Evolutionary conservation across 2,888 invertebrate genomes (phyloP), one percentile per base, ranked within the genome.

Genomic region (Prosapia bicincta): DNA sequence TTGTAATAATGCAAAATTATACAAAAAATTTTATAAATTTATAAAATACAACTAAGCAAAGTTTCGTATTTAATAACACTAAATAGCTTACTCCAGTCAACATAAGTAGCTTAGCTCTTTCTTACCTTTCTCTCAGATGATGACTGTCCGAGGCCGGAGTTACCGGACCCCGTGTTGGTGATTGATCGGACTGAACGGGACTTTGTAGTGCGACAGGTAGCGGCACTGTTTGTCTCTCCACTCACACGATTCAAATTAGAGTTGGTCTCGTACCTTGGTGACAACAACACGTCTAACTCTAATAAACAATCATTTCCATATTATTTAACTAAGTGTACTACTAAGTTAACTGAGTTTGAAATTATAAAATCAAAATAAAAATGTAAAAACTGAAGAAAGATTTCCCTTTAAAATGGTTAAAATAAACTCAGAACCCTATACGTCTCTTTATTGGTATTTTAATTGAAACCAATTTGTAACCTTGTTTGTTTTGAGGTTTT

Each of bases 121-220:
- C 15, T 66, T 66, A 80, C 79, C 77, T 79, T 80, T 70, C 74
- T 26, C 15, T 76, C 74, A 71, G 78, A 78, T 74, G 79, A 76
- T 73, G 78, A 74, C 70, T 79, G 80, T 77, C 81, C 81, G 79
- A 81, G 79, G 78, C 79, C 79, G 30, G 81, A 80, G 74, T 77
- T 79, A 65, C 78, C 78, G 66, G 77, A 79, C 74, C 81, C 81
- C 81, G 81, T 81, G 77, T 80, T 81, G 74, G 76, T 73, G 23
- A 67, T 38, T 23, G 79, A 43, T 71, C 79, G 75, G 38, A 74
- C 54, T 54, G 54, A 54, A 54, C 54, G 54, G 54, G 54, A 54
- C 54, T 54, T 54, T 54, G 54, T 54, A 54, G 54, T 54, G 54
- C 54, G 54, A 54, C 54, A 54, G 54, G 7, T 54, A 54, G 54